phyloP scores from a whole-genome alignment of 1,140 invertebrate genomes.

The Brachionus asplanchnoidis region DNA sequence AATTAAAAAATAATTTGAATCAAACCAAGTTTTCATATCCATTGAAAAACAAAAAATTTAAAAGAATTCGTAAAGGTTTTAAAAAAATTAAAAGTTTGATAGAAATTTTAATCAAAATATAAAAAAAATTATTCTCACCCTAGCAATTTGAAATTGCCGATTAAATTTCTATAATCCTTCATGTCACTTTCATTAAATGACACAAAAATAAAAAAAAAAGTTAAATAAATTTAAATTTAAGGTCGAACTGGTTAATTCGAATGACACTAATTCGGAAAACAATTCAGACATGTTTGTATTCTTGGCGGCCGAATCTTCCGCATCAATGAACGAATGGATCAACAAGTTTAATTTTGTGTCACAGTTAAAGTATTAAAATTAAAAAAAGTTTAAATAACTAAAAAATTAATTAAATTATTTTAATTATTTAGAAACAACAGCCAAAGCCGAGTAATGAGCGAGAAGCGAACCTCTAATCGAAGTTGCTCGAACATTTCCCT shows the following conservation, averaged over 20 bases:
- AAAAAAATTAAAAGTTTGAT: too few relatives aligned
- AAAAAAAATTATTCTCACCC: too few relatives aligned
- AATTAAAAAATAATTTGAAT: too few relatives aligned
- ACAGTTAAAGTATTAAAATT: conserved; percentile 6
- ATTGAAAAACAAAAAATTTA: too few relatives aligned
- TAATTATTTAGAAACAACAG: conserved; percentile 6
- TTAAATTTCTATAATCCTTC: too few relatives aligned
- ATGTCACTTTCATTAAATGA: not conserved
- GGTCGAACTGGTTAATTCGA: not conserved
- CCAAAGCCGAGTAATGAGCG: not conserved
- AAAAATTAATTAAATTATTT: not conserved
- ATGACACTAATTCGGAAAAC: not conserved
- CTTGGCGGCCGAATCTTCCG: conserved; percentile 6
- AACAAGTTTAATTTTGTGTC: conserved; percentile 41
- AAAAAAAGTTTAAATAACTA: too few relatives aligned
- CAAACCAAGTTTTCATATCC: too few relatives aligned
- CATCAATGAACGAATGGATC: conserved; percentile 31
- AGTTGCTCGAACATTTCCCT: conserved; percentile 5
- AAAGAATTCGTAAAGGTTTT: too few relatives aligned
- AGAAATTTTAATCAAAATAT: too few relatives aligned
- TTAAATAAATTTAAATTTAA: not conserved
- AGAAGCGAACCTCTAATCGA: conserved; percentile 10
- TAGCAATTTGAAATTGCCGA: too few relatives aligned
- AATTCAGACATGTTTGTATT: conserved; percentile 1
- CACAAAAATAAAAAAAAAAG: not conserved